Evolutionary conservation across 1,140 invertebrate species (phyloP).

Genomic region (Cepaea nemoralis): DNA sequence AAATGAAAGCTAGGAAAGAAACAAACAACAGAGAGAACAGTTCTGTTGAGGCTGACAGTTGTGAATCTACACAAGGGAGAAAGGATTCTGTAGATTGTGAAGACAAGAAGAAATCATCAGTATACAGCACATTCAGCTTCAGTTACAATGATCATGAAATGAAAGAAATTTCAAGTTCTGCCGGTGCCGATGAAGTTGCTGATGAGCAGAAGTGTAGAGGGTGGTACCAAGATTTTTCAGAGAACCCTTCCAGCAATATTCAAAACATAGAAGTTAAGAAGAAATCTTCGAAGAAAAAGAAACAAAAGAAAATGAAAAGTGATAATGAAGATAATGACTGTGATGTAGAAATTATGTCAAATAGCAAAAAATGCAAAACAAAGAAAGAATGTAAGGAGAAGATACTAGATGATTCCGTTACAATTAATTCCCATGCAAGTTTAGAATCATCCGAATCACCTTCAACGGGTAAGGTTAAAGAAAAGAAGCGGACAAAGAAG

Average conservation of each 20-base stretch:
- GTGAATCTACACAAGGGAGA: background rate
- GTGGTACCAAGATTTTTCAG: background rate
- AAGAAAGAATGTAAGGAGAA: background rate
- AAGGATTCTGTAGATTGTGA: background rate
- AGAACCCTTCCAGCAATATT: background rate
- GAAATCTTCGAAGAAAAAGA: slow-evolving; percentile 6
- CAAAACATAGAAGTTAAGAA: background rate
- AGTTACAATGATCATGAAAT: background rate
- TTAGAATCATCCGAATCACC: too few species aligned
- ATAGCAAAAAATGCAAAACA: background rate
- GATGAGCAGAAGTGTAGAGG: slow-evolving; percentile 41
- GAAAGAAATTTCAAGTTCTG: background rate
- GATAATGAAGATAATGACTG: slow-evolving; percentile 11
- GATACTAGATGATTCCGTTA: too few species aligned
- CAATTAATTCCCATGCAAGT: too few species aligned
- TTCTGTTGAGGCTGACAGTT: too few species aligned
- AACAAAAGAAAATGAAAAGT: slow-evolving; percentile 22
- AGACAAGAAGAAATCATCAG: background rate
- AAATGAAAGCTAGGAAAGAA: slow-evolving; percentile 25
- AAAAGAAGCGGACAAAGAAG: too few species aligned
- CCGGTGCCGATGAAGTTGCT: background rate
- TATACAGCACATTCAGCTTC: background rate
- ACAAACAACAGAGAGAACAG: background rate
- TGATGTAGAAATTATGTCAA: background rate
- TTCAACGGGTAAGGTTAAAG: too few species aligned